phyloP scores from a whole-genome alignment of 2,888 invertebrate genomes.

The Sarcophaga subvicina region DNA sequence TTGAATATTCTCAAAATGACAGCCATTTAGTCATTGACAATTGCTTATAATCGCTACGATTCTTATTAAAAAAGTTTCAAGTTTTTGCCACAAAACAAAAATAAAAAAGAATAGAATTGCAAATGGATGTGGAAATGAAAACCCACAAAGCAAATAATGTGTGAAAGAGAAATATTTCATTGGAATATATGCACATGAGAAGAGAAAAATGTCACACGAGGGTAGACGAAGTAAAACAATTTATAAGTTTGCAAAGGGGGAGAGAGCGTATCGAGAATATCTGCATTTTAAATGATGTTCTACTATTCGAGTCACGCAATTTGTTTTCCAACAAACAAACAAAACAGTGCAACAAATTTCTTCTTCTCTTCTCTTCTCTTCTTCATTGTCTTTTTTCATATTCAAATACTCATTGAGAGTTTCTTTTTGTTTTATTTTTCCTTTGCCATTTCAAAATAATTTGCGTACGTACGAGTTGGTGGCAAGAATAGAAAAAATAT shows the following conservation, averaged over 20 bases:
- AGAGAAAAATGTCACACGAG: neutral
- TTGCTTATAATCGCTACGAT: neutral
- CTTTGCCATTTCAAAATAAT: constrained; percentile 24
- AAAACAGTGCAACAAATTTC: neutral
- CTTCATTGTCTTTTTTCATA: constrained; percentile 2
- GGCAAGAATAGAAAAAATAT: constrained; percentile 16
- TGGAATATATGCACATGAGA: constrained; percentile 15
- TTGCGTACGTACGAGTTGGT: constrained; percentile 42
- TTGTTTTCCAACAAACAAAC: constrained; percentile 26
- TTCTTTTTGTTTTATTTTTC: neutral
- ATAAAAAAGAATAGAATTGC: constrained; percentile 20
- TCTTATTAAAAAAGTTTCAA: constrained; percentile 53
- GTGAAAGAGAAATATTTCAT: neutral
- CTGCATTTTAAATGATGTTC: constrained; percentile 21
- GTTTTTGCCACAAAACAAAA: neutral
- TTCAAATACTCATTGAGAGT: constrained; percentile 20
- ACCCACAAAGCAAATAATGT: neutral
- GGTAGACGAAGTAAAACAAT: neutral
- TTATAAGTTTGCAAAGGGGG: constrained; percentile 32
- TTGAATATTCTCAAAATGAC: neutral
- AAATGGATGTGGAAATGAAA: neutral
- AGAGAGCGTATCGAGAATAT: neutral
- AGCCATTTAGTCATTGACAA: neutral
- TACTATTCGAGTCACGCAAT: constrained; percentile 66
- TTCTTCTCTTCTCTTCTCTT: neutral